phyloP scores from a whole-genome alignment of 2,113 vertebrate species.

The Beaufortia kweichowensis region DNA sequence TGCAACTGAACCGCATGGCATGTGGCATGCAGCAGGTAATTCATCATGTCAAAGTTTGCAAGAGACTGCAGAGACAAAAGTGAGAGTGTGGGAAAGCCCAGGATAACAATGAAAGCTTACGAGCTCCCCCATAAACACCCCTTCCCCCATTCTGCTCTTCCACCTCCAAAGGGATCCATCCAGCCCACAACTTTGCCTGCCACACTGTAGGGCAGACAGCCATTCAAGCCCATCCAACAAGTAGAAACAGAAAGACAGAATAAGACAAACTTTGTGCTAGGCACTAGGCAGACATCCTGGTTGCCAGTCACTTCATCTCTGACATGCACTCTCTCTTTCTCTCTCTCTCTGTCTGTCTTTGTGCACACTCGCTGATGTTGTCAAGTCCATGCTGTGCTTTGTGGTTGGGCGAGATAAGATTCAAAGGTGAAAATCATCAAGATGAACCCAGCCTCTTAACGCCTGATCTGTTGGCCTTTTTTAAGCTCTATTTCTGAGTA shows the following conservation, averaged over 20 bases:
- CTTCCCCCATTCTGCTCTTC: conserved; percentile 65
- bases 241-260: conserved; percentile 6
- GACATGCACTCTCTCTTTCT: conserved; percentile 2
- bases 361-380: conserved; percentile 1
- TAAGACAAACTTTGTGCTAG: background rate
- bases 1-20: conserved; percentile 26
- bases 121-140: conserved; percentile 9
- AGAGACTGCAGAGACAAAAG: conserved; percentile 70
- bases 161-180: conserved; percentile 53
- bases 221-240: conserved; percentile 33
- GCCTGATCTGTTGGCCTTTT: background rate
- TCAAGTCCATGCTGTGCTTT: background rate
- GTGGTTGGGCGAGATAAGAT: conserved; percentile 12
- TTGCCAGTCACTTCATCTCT: conserved; percentile 14
- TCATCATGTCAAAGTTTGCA: conserved; percentile 71
- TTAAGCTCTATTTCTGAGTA: background rate
- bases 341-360: background rate
- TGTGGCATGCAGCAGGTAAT: conserved; percentile 55
- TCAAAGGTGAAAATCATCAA: background rate
- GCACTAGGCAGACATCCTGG: background rate
- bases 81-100: conserved; percentile 78
- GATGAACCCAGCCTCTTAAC: background rate
- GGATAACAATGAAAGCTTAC: conserved; percentile 60
- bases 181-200: conserved; percentile 19
- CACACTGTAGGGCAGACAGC: conserved; percentile 34